Conservation (phyloP, 2,113 vertebrate species). For the Xenopus laevis region DNA sequence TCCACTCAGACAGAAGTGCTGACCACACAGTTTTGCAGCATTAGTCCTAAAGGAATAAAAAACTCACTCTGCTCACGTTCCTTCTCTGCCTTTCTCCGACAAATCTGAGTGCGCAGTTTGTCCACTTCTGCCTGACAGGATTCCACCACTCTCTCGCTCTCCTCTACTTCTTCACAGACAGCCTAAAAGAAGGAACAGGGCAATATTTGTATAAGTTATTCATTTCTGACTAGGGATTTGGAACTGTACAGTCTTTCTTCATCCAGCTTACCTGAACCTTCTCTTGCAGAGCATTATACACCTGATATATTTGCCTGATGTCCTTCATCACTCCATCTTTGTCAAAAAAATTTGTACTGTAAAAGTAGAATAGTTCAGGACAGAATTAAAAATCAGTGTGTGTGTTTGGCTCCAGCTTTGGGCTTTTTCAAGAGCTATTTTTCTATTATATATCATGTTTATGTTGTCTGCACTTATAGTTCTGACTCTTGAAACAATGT, state of each 20-base stretch:
- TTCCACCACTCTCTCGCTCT: constrained; percentile 89
- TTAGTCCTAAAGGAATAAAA: neutral
- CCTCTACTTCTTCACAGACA: constrained; percentile 92
- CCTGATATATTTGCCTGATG: constrained; percentile 96
- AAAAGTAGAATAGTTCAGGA: constrained; percentile 40
- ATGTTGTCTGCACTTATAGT: too few relatives aligned
- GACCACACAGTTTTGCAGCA: too few relatives aligned
- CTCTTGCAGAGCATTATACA: constrained; percentile 96
- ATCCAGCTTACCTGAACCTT: constrained; percentile 85
- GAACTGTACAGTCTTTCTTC: neutral
- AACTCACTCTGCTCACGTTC: constrained; percentile 87
- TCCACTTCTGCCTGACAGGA: constrained; percentile 90
- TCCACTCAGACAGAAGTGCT: too few relatives aligned
- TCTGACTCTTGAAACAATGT: too few relatives aligned
- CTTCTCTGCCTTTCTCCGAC: constrained; percentile 85
- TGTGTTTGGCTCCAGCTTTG: too few relatives aligned
- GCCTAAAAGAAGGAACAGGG: constrained; percentile 67
- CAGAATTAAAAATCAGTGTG: neutral
- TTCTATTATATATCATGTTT: too few relatives aligned
- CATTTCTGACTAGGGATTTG: neutral
- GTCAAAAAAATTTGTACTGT: constrained; percentile 95
- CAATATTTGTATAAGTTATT: constrained; percentile 12
- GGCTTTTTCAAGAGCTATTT: too few relatives aligned
- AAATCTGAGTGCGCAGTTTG: constrained; percentile 87
- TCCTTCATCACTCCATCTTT: constrained; percentile 99